Conservation (phyloP, 2,113 vertebrate species). For the Salvelinus sp. region DNA sequence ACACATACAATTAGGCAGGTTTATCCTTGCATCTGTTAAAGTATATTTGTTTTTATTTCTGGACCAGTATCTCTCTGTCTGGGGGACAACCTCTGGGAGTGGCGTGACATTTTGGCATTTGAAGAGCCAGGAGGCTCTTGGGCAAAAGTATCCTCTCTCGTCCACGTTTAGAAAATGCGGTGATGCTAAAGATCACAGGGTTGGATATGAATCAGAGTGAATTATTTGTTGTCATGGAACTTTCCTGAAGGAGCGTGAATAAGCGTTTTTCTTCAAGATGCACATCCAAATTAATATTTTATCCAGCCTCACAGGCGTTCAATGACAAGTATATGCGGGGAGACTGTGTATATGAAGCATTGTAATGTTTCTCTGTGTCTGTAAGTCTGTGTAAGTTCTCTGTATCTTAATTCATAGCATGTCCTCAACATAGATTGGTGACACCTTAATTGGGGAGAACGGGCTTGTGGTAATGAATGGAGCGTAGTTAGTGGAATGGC, state of each 20-base stretch:
- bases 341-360: neutral
- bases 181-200: conserved; percentile 40
- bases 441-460: too few relatives aligned
- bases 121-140: conserved; percentile 28
- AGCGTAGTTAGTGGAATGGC: too few relatives aligned
- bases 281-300: neutral
- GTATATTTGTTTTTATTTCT: neutral
- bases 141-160: conserved; percentile 31
- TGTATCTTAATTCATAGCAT: conserved; percentile 5
- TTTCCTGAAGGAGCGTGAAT: conserved; percentile 27
- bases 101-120: conserved; percentile 58
- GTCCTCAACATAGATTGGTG: too few relatives aligned
- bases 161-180: conserved; percentile 23
- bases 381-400: neutral
- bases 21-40: neutral
- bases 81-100: neutral
- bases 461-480: too few relatives aligned
- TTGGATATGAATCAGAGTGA: neutral
- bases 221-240: conserved; percentile 31
- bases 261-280: conserved; percentile 1
- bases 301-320: neutral
- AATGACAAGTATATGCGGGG: neutral
- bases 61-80: conserved; percentile 9
- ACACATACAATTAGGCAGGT: too few relatives aligned
- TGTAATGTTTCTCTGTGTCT: conserved; percentile 8